These are phyloP conservation scores for Alethe diademata DNA, from an alignment of 2,113 vertebrate genomes.

Conservation along the genomic window DNA sequence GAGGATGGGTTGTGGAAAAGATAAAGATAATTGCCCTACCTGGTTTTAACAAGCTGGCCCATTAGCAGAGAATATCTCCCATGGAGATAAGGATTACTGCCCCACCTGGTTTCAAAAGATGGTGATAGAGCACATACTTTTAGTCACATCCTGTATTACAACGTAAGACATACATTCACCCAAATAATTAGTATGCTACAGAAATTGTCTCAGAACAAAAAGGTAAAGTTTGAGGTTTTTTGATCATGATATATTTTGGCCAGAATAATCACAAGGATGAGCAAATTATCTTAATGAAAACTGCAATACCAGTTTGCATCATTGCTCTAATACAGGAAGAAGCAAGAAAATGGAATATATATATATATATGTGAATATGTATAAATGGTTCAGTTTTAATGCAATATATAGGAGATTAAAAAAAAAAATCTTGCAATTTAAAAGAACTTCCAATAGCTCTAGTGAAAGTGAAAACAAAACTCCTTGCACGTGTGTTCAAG, in stretches of 20 bases:
- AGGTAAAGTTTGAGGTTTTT: accelerated
- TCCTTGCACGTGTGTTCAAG: not conserved
- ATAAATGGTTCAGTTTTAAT: not conserved
- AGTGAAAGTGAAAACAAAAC: not conserved
- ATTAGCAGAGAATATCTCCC: too few relatives aligned
- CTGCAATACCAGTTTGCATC: not conserved
- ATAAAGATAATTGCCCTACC: too few relatives aligned
- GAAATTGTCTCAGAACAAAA: not conserved
- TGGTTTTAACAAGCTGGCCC: too few relatives aligned
- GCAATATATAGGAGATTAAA: not conserved
- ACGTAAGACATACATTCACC: not conserved
- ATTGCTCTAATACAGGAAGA: not conserved
- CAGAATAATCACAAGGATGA: not conserved
- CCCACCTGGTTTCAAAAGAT: too few relatives aligned
- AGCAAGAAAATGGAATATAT: not conserved
- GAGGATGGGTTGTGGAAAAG: too few relatives aligned
- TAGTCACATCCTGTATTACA: too few relatives aligned
- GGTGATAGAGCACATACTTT: too few relatives aligned
- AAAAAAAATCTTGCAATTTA: not conserved
- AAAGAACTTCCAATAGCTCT: not conserved
- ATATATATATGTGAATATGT: not conserved
- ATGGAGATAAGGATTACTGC: too few relatives aligned
- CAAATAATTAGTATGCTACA: not conserved
- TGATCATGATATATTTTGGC: not conserved
- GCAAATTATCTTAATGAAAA: not conserved